phyloP scores from a whole-genome alignment of 2,797 vertebrate species.

The Alectoris magna region DNA sequence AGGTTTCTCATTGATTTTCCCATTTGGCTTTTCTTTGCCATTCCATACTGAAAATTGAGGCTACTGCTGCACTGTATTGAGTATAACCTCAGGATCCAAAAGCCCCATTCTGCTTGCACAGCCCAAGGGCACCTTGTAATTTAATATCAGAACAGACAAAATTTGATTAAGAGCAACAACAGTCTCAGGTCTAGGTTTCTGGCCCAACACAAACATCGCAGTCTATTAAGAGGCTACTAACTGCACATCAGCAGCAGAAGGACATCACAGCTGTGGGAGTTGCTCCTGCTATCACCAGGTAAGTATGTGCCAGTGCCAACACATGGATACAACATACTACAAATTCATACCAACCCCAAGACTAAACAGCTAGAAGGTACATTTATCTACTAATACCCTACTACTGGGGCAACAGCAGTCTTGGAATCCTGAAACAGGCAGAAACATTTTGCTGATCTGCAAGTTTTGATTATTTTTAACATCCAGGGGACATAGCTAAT shows the following conservation, averaged over 20 bases:
- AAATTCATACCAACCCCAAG: background rate
- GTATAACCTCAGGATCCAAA: accelerated
- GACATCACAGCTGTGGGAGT: accelerated
- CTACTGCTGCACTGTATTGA: accelerated
- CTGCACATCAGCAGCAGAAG: background rate
- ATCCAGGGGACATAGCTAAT: background rate
- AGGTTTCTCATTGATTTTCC: background rate
- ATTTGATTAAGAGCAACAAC: background rate
- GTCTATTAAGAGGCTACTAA: background rate
- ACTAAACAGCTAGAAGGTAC: background rate
- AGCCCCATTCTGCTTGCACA: background rate
- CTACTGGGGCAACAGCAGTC: background rate
- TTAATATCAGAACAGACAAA: background rate
- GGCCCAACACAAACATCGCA: background rate
- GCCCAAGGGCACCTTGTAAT: background rate
- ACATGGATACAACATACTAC: background rate
- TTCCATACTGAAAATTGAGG: background rate
- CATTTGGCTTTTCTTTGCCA: background rate
- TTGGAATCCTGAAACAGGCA: background rate
- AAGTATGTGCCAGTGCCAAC: accelerated
- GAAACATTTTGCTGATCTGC: background rate
- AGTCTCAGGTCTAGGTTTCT: background rate
- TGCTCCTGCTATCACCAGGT: background rate
- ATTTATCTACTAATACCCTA: background rate
- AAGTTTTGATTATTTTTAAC: background rate